Evolutionary conservation across 2,113 vertebrate genomes (phyloP), one percentile per base, ranked within the genome.

Genomic region (Anhinga anhinga): DNA sequence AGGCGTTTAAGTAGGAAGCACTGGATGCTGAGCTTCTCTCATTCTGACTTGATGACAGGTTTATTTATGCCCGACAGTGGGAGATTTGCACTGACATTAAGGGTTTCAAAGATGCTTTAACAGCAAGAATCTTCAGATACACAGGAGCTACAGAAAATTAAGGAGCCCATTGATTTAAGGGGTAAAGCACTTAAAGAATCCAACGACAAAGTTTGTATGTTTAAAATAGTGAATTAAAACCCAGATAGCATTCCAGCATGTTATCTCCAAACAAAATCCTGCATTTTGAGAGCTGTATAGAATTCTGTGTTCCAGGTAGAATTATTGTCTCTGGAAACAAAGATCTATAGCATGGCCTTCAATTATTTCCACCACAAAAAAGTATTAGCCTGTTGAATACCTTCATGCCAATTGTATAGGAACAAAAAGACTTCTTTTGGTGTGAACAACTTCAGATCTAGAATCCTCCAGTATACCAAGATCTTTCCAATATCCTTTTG

Each of bases 161-260:
- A 79, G 90, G 11, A 88, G 32, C 45, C 66, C 4, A 0, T 5
- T 92, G n/a, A 55, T 82, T 85, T 71, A 65, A 96, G 73, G 76
- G 65, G 58, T 50, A 45, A 81, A 95, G 77, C 76, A 82, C 59
- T 92, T 80, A 22, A 72, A 85, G 42, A 92, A 69, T n/a, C 66
- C 66, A 87, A 19, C 49, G 36, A 72, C 49, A 36, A 47, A 58
- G 20, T 47, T 84, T 61, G 52, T 20, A 58, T 22, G 10, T 88
- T 80, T 82, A 69, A 94, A 92, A 85, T 7, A 61, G 36, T 15
- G 23, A 82, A 85, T 82, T 88, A 77, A 95, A 84, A 97, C 36
- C 3, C 73, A 93, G 30, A 38, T 20, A 88, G 36, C 53, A 76
- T 93, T 63, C 62, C 81, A 95, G 73, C 58, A 49, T 3, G 2